Conservation (phyloP, 2,113 vertebrate species). For the Tiliqua scincoides region DNA sequence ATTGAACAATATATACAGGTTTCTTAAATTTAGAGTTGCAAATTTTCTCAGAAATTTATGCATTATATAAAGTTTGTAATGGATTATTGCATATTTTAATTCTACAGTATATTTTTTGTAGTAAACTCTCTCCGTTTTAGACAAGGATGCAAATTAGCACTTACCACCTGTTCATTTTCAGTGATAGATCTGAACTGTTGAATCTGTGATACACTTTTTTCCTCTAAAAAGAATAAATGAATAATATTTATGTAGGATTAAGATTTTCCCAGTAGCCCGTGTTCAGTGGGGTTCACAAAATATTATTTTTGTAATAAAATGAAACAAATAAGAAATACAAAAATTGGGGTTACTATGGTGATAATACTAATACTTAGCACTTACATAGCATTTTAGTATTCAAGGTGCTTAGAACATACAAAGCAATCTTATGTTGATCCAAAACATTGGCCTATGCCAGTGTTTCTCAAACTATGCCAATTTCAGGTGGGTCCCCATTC, state of each 20-base stretch:
- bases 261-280: background rate
- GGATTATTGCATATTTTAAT: background rate
- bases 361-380: background rate
- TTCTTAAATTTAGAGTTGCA: background rate
- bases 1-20: background rate
- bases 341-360: background rate
- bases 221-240: background rate
- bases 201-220: background rate
- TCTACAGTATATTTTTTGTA: background rate
- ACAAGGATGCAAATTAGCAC: background rate
- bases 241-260: background rate
- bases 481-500: no score
- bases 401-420: background rate
- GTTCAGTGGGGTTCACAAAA: background rate
- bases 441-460: no score
- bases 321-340: background rate
- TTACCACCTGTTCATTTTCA: background rate
- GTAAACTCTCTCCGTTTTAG: background rate
- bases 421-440: no score
- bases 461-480: no score
- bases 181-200: background rate
- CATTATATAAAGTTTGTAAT: background rate
- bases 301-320: no score
- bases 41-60: background rate
- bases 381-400: background rate